Evolutionary conservation across 2,797 vertebrate genomes (phyloP), one percentile per base, ranked within the genome.

Genomic region (Fringilla coelebs): DNA sequence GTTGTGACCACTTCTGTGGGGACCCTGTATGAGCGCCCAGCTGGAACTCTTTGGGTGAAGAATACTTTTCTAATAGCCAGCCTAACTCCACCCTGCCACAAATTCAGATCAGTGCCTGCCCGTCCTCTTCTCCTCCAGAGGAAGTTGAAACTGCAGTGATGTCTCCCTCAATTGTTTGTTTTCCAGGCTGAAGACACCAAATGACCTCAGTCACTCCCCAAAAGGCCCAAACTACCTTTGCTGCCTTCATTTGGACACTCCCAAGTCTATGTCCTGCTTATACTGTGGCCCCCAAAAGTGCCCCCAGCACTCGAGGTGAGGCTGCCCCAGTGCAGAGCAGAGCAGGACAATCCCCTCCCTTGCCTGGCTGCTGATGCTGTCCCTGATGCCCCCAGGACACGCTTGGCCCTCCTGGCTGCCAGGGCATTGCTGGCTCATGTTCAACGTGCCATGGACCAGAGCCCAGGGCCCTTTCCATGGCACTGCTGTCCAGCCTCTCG

Each of bases 221-320:
- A 28, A 24, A 52, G 16, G 19, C 16, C 6, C 12, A 52, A 9
- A 24, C 11, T 4, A 19, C 11, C 17, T 45, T 13, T 43, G 11
- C 18, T 32, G 15, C 16, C 24, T 21, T 60, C 10, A 32, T 45
- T 43, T 60, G 28, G 38, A 26, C 3, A 2, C 8, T 41, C 43
- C 10, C 8, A 32, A 11, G 14, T 57, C 10, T 10, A 8, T 17
- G 17, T 21, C 17, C 9, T 14, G 32, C 34, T 60, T 38, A 17
- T 5, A 13, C 0, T 34, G 31, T 2, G 18, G 3, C 4, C 5
- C 52, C 12, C 45, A 43, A 4, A 17, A 1, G 3, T 43, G 54
- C 28, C 6, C 31, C 61, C 81, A 75, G 71, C 45, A 16, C 45
- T 60, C 0, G 8, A 45, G 45, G 15, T 52, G 62, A 45, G 38